Evolutionary conservation across 2,888 invertebrate species (phyloP).

Genomic region (Troides aeacus): DNA sequence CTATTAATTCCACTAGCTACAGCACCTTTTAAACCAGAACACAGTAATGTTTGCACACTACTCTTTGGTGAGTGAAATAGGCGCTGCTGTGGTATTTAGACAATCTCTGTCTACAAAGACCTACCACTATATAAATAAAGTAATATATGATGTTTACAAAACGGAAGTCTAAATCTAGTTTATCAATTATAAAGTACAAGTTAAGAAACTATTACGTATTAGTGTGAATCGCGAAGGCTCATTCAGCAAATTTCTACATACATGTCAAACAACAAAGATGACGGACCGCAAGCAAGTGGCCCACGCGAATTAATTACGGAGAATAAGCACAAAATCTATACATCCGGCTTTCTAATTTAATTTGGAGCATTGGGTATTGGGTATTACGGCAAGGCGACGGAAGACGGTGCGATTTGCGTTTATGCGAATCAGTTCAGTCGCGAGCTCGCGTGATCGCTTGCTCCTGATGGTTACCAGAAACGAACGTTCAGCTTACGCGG

Average conservation of each 20-base stretch:
- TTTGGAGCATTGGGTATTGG: conserved; percentile 53
- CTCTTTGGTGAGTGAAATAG: no score
- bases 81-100: no score
- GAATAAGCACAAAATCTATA: conserved; percentile 55
- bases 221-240: not conserved
- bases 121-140: no score
- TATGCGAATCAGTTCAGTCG: conserved; percentile 33
- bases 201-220: not conserved
- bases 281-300: conserved; percentile 68
- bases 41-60: no score
- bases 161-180: not conserved
- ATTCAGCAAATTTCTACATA: conserved; percentile 30
- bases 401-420: conserved; percentile 36
- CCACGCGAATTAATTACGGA: conserved; percentile 70
- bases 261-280: conserved; percentile 56
- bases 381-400: conserved; percentile 40
- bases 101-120: no score
- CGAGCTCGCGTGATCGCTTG: conserved; percentile 21
- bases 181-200: not conserved
- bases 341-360: conserved; percentile 72
- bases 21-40: no score
- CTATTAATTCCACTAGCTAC: no score
- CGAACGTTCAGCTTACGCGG: conserved; percentile 21
- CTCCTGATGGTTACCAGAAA: conserved; percentile 21
- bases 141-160: not conserved